A percentile compares a stretch with the other conserved stretches of the same genome.
These are phyloP conservation scores for Sceloporus undulatus DNA, from an alignment of 2,113 vertebrate species.

Conservation along the genomic window DNA sequence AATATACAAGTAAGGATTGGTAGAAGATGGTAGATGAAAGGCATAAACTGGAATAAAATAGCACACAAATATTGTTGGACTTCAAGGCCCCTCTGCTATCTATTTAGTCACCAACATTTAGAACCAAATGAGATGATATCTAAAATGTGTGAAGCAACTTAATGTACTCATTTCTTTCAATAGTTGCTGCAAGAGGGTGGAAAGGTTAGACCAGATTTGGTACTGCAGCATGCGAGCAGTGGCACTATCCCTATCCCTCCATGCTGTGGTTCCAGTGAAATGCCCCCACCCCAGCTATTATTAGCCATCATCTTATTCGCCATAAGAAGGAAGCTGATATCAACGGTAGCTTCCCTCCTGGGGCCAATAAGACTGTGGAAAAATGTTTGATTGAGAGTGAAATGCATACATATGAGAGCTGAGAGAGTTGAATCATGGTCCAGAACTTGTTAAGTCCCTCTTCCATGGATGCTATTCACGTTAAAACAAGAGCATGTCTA, in stretches of 20 bases:
- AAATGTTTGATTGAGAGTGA: neutral
- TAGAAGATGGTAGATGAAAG: neutral
- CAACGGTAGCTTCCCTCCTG: neutral
- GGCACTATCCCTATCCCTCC: neutral
- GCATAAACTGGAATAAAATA: no score
- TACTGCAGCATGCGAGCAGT: neutral
- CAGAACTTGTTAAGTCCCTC: neutral
- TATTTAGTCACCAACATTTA: neutral
- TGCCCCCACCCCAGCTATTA: neutral
- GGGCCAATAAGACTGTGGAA: neutral
- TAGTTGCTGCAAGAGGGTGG: neutral
- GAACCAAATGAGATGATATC: neutral
- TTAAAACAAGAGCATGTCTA: neutral
- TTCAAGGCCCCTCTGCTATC: neutral
- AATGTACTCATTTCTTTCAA: neutral
- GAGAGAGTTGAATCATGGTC: no score
- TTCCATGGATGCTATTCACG: neutral
- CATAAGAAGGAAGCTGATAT: neutral
- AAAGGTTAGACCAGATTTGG: neutral
- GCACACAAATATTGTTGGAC: neutral
- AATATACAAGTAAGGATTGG: neutral
- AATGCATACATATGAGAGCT: no score
- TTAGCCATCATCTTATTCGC: no score
- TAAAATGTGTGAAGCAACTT: neutral
- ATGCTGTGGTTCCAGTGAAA: neutral